A percentile compares a stretch with the other conserved stretches of the same genome.
These are phyloP conservation scores for Falco rusticolus DNA, from an alignment of 2,797 vertebrate genomes.

Conservation along the genomic window DNA sequence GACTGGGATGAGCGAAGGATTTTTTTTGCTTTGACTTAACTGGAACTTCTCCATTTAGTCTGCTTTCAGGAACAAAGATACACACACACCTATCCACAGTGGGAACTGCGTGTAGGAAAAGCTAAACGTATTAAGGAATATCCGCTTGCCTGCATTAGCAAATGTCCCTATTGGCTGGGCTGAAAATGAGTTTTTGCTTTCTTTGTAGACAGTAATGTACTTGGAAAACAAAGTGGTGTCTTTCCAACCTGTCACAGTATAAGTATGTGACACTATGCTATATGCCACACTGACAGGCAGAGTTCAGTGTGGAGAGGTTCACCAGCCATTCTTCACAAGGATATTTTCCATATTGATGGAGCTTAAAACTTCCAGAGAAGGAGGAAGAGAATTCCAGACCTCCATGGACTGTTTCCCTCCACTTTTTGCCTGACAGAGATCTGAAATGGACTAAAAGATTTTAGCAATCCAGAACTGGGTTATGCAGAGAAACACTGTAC, in stretches of 20 bases:
- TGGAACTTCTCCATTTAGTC: not conserved
- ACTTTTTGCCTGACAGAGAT: not conserved
- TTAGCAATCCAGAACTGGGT: not conserved
- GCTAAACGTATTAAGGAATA: not conserved
- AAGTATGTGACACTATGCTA: not conserved
- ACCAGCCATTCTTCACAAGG: not conserved
- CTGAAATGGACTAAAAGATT: not conserved
- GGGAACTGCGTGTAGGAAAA: not conserved
- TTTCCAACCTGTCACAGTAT: not conserved
- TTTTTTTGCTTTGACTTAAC: not conserved
- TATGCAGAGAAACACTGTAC: not conserved
- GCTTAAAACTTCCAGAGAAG: not conserved
- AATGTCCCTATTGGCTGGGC: not conserved
- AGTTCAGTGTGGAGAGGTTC: not conserved
- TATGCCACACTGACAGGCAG: not conserved
- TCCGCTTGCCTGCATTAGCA: not conserved
- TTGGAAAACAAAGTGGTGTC: not conserved
- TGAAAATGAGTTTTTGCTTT: not conserved
- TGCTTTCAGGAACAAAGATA: not conserved
- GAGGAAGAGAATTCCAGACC: not conserved
- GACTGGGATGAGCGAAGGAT: not conserved
- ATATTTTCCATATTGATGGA: not conserved
- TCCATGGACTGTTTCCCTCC: not conserved
- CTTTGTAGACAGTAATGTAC: not conserved
- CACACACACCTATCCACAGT: not conserved